Percentiles rank a stretch among this genome's conserved stretches.
phyloP scores from a whole-genome alignment of 2,113 vertebrate species.

The Bungarus multicinctus region DNA sequence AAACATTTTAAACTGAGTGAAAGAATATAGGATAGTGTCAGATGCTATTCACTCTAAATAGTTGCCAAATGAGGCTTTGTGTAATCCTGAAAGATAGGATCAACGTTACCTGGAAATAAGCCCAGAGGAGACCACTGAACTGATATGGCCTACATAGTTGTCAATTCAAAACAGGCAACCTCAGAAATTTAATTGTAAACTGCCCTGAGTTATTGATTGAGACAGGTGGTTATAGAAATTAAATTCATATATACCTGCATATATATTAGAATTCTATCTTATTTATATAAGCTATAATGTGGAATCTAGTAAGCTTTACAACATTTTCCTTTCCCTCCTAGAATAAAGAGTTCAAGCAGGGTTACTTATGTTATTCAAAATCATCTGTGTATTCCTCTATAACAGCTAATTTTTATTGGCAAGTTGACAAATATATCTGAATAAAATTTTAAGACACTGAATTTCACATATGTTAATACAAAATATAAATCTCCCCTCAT shows the following conservation, averaged over 20 bases:
- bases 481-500: background rate
- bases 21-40: background rate
- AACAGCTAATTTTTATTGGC: background rate
- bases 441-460: background rate
- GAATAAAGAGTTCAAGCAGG: background rate
- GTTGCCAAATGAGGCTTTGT: background rate
- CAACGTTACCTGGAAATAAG: background rate
- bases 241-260: background rate
- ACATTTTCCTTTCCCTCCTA: background rate
- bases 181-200: background rate
- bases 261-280: background rate
- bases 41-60: background rate
- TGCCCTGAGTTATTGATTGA: background rate
- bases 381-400: background rate
- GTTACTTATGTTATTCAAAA: background rate
- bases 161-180: background rate
- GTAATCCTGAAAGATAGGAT: background rate
- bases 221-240: background rate
- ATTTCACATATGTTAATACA: background rate
- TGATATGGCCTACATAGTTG: background rate
- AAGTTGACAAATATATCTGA: background rate
- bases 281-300: background rate
- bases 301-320: background rate
- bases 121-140: background rate
- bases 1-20: background rate